Base-by-base conservation (phyloP, 2,797 vertebrate genomes). In the Chelon auratus region DNA sequence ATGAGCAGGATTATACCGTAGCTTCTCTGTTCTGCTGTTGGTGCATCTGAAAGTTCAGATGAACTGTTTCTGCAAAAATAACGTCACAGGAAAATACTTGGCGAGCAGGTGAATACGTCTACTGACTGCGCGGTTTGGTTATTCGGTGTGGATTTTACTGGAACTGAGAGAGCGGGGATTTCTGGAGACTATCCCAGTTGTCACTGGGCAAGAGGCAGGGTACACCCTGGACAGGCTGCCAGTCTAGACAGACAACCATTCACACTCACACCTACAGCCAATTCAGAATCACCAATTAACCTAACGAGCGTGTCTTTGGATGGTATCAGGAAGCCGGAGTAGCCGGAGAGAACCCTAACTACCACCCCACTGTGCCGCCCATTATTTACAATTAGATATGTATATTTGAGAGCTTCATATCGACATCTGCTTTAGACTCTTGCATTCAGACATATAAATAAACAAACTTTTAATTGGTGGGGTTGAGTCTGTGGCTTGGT, bases 51-150 rank as follows among this genome's bases (percentile, higher is more conserved):
- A 18, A 57, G 57, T 48, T 37, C 42, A 57, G 45, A 17, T 64
- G 45, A 53, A 55, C 20, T 4, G 14, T 37, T 45, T 43, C 20
- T 47, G 43, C 20, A 58, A 8, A 58, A 52, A 18, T 56, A 14
- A 56, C 80, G 69, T 77, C 20, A 50, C 24, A 51, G 39, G 26
- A 10, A 72, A 62, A 62, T 39, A 73, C 62, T 17, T 45, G 55
- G 62, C 42, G 52, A 48, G 50, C 53, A 67, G 20, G 18, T 48
- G 52, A 63, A 58, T 33, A 62, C n/a, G 8, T 37, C 42, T 53
- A 37, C 30, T 12, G 30, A 47, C 24, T 58, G 24, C n/a, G 33
- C 20, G 50, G 53, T 14, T 18, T 48, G 56, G n/a, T 62, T 62
- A 58, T 62, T 75, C 78, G 63, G 58, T 59, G 22, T 24, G 30